Base-by-base conservation (phyloP, 2,113 vertebrate species). In the Larimichthys crocea region DNA sequence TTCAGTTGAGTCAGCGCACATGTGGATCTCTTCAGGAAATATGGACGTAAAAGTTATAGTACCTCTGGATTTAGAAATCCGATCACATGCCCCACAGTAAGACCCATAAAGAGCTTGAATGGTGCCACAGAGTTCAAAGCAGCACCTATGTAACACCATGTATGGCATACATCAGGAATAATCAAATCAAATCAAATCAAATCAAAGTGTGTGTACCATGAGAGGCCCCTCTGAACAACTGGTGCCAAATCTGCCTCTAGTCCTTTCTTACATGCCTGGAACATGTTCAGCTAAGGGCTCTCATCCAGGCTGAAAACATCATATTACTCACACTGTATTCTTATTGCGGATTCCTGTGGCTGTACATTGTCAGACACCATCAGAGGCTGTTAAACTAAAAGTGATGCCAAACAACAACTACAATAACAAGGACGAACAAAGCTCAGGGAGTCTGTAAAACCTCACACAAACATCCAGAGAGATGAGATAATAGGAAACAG, bases 161-260 rank as follows among this genome's bases (percentile, higher is more conserved):
- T 49, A 55, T 63, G 48, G 61, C 42, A 79, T 68, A 79, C 62
- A 78, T 74, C 80, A 82, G 65, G 5, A 63, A 49, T 65, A 56
- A 76, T 84, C 52, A 64, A 42, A 85, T 26, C 26, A 26, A 26
- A 26, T 26, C 26, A 26, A 26, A 26, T 83, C 70, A 70, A 67
- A 67, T 83, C 67, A 75, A 73, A 73, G 3, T 26, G 46, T 17
- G 19, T 56, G 46, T 29, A 79, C 67, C 44, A 16, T 57, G 26
- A 73, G 44, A 62, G 35, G 29, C 55, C 71, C 66, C 40, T 62
- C 78, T 52, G 56, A 66, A 69, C 46, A 65, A 14, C 20, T 72
- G 48, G 40, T 60, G 60, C 64, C 40, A 31, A 57, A 57, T 80
- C 76, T 65, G 17, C 44, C 65, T 66, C 29, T 15, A 0, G 5